Base-by-base conservation (phyloP, 2,888 invertebrate genomes). In the Drosophila anomalata region DNA sequence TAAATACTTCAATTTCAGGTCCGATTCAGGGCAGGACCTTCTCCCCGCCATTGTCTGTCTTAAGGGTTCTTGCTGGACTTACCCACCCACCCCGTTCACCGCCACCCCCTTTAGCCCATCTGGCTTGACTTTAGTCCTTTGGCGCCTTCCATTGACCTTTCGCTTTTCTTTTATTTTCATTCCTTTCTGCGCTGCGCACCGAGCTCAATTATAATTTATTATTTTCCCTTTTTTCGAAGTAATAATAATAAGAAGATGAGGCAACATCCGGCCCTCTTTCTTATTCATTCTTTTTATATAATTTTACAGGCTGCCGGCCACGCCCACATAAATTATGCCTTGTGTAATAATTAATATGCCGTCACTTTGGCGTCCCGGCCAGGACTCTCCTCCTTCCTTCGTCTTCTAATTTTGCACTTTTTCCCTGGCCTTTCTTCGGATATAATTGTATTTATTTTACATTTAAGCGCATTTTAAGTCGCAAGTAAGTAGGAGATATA, bases 391-490 rank as follows among this genome's bases (percentile, higher is more conserved):
- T 47, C 39, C 59, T 1, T 51, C 29, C 42, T 24, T 24, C 22
- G 3, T 24, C 22, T 65, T 70, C 47, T 61, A 66, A 70, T 71
- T 76, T 72, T 75, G 57, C 71, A 72, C 69, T 69, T 74, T 79
- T 71, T 69, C 72, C 74, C 53, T 67, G 77, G 73, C 79, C 80
- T 89, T 74, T 67, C 77, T 80, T 78, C 76, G 74, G 82, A 79
- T 81, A 79, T 88, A 88, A 88, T 88, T 88, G 88, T 89, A 89
- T 88, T 89, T 88, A 87, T 87, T 88, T 81, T 87, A 77, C 75
- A 76, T 79, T 80, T 87, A 84, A 89, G 76, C 86, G 78, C 79
- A 75, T 87, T 88, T 88, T 81, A 81, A 78, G 79, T 84, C 82
- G 65, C 77, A 80, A 83, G 75, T 73, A 76, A 73, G 67, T 77